phyloP scores from a whole-genome alignment of 2,888 invertebrate genomes.

The Papilio elwesi region DNA sequence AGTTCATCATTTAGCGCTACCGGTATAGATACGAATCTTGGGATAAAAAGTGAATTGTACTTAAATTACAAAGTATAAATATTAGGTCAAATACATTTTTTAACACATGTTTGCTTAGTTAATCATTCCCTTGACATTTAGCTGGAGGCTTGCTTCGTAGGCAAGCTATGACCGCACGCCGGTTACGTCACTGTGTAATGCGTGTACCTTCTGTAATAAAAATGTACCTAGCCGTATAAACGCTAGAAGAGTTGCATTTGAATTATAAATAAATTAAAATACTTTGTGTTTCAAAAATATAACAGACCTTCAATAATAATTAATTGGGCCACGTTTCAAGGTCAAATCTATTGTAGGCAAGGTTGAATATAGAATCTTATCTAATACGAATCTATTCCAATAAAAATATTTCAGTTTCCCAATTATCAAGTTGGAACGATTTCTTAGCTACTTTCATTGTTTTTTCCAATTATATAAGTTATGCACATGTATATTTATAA shows the following conservation, averaged over 20 bases:
- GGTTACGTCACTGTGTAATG: constrained; percentile 28
- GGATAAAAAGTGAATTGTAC: too few relatives aligned
- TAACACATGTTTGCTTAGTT: constrained; percentile 1
- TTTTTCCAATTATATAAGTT: too few relatives aligned
- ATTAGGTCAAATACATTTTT: background rate
- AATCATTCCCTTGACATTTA: constrained; percentile 36
- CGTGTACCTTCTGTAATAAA: background rate
- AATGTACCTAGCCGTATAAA: background rate
- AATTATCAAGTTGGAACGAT: background rate
- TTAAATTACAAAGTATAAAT: background rate
- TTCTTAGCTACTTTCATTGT: too few relatives aligned
- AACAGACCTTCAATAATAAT: background rate
- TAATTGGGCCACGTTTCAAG: background rate
- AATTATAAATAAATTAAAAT: background rate
- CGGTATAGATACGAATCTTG: too few relatives aligned
- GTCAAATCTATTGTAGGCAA: background rate
- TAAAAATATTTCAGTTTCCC: background rate
- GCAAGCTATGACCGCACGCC: constrained; percentile 10
- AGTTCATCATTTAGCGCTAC: too few relatives aligned
- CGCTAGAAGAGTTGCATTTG: too few relatives aligned
- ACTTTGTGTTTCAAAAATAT: background rate
- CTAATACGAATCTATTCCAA: background rate
- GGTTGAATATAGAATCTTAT: background rate
- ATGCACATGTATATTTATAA: too few relatives aligned
- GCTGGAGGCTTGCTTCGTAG: background rate